phyloP scores from a whole-genome alignment of 2,113 vertebrate genomes.

The Tretioscincus oriximinensis region DNA sequence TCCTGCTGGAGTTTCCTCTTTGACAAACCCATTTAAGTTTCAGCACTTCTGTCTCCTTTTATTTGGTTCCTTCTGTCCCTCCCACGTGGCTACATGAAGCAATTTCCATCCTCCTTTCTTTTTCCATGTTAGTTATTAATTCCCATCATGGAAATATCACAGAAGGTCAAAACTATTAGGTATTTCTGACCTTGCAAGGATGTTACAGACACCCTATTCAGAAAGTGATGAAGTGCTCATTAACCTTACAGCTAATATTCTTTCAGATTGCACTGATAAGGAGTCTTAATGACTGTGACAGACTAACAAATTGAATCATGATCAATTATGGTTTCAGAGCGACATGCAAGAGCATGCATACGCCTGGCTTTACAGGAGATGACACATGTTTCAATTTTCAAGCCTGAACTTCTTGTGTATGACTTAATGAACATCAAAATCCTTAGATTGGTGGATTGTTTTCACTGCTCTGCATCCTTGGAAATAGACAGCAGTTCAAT shows the following conservation, averaged over 20 bases:
- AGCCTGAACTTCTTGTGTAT: background rate
- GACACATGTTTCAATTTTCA: constrained; percentile 33
- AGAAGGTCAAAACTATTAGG: constrained; percentile 48
- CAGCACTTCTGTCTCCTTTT: no score
- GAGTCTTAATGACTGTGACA: constrained; percentile 40
- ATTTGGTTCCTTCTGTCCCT: no score
- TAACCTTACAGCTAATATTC: constrained; percentile 63
- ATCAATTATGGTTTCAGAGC: constrained; percentile 32
- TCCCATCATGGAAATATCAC: constrained; percentile 30
- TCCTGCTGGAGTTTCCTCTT: no score
- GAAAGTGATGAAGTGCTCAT: constrained; percentile 46
- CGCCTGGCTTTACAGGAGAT: constrained; percentile 29
- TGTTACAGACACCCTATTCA: constrained; percentile 46
- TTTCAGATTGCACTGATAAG: constrained; percentile 48
- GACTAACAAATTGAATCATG: constrained; percentile 55
- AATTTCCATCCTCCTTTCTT: constrained; percentile 12
- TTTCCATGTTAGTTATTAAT: constrained; percentile 40
- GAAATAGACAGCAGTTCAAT: no score
- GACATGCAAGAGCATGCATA: constrained; percentile 42
- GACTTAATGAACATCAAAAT: background rate
- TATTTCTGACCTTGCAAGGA: constrained; percentile 50
- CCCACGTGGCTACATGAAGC: no score
- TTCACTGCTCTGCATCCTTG: no score
- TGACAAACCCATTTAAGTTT: no score
- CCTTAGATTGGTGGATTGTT: no score